Evolutionary conservation across 1,140 invertebrate genomes (phyloP), one percentile per base, ranked within the genome.

Genomic region (Monochamus saltuarius): DNA sequence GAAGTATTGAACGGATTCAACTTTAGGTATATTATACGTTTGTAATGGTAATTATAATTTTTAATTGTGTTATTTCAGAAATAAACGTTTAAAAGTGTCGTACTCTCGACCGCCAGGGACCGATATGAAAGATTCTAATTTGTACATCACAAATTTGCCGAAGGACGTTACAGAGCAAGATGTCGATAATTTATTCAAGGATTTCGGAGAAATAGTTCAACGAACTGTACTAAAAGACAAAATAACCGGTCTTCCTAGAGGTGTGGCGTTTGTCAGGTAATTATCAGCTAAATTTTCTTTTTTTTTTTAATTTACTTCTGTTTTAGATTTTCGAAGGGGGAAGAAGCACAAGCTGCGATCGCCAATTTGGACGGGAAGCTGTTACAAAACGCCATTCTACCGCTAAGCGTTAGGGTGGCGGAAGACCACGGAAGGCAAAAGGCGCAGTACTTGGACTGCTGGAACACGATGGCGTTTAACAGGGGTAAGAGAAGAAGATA

Each of bases 351-450:
- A 71, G 85, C 89, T 57, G 94, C 95, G 16, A 95, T 97, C 64
- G 82, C 85, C 13, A 84, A 85, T 37, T 77, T 97, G 52, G 92
- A 96, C 76, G 94, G 94, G 40, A 88, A 88, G 59, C 85, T 90
- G 66, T 89, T 91, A 19, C 89, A 92, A 62, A 92, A 91, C 62
- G 88, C 87, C 42, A 87, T 85, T 36, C 89, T 94, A 70, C 89
- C 92, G 8, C 79, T 97, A 8, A 85, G 85, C 57, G 92, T 97
- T 83, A 75, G 79, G 1, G 79, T 96, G 67, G 95, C 94, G 0
- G 93, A 96, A 75, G 94, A 97, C 75, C 94, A 96, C 74, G 91
- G 92, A 10, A 94, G 95, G 75, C 89, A 91, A 73, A 93, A 93
- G 71, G 90, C 91, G 69, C 73, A 74, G 45, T 74, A 70, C 61